Base-by-base conservation (phyloP, 2,888 invertebrate genomes). In the Andrena bucephala region DNA sequence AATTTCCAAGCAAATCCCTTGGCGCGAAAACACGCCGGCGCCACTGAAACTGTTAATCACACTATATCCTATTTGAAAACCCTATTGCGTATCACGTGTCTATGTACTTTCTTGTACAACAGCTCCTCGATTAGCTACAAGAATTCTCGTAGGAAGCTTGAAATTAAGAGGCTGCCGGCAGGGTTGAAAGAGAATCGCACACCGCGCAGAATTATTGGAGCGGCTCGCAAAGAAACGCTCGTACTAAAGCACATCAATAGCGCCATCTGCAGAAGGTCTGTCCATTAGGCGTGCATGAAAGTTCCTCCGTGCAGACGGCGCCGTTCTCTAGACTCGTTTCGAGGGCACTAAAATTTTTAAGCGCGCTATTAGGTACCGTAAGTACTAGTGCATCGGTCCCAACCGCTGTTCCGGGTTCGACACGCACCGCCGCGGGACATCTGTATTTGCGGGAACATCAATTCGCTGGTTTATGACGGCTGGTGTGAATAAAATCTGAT, bases 401-500 rank as follows among this genome's bases (percentile, higher is more conserved):
- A 27, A 20, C 36, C 24, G 36, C 27, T 73, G 65, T 54, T 13
- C n/a, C 65, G 24, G 8, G 10, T 62, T 71, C 36, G 65, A 73
- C 72, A 65, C n/a, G 65, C 54, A 16, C 36, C 36, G 52, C 16
- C 57, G 36, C 42, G 75, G 31, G 62, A 83, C 85, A 85, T 83
- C 81, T 62, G 81, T 85, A 87, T 83, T 69, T 69, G 70, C 83
- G 76, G 73, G 75, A 42, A 83, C 83, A 87, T 89, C 87, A 84
- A 87, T 89, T 63, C 84, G 57, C 67, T 20, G 83, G 81, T 90
- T 89, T 90, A 90, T 85, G 89, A 87, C 82, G 85, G 86, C 81
- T 85, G 88, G 89, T 85, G 89, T 86, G 89, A 90, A 90, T 90
- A 90, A 91, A 91, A 90, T 91, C 90, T 88, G 90, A 90, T 89